Conservation (phyloP, 2,113 vertebrate species). For the Crotalus viridis region DNA sequence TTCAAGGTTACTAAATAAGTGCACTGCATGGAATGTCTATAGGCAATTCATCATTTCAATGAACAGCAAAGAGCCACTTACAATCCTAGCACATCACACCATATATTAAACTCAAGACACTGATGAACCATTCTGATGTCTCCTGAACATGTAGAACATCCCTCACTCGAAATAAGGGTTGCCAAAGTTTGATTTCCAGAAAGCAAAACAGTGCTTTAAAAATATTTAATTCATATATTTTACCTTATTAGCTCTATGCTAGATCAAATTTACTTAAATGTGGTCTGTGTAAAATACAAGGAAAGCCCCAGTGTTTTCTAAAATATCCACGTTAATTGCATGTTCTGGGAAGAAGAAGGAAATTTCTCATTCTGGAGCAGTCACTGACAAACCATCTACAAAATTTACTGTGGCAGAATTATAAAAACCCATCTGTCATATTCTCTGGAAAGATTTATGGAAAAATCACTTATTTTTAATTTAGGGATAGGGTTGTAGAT, state of each 20-base stretch:
- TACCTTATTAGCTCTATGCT: not conserved
- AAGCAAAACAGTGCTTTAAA: not conserved
- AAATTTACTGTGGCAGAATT: not conserved
- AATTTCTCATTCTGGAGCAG: not conserved
- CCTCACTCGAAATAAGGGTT: not conserved
- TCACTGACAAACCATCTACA: not conserved
- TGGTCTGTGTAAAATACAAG: not conserved
- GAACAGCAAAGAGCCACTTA: conserved; percentile 14
- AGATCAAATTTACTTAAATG: not conserved
- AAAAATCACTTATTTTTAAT: not conserved
- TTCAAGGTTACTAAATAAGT: conserved; percentile 30
- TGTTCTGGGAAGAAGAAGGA: not conserved
- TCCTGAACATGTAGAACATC: not conserved
- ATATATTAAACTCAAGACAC: conserved; percentile 14
- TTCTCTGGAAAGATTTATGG: not conserved
- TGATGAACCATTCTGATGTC: conserved; percentile 2
- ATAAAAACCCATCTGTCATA: not conserved
- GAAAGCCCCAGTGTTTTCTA: not conserved
- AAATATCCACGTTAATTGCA: not conserved
- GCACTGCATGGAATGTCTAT: not conserved
- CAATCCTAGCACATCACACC: not conserved
- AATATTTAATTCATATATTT: not conserved
- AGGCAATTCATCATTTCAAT: conserved; percentile 8
- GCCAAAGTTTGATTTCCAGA: not conserved
- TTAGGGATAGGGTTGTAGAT: not conserved